Conservation (phyloP, 2,113 vertebrate genomes). For the Nanorana parkeri region DNA sequence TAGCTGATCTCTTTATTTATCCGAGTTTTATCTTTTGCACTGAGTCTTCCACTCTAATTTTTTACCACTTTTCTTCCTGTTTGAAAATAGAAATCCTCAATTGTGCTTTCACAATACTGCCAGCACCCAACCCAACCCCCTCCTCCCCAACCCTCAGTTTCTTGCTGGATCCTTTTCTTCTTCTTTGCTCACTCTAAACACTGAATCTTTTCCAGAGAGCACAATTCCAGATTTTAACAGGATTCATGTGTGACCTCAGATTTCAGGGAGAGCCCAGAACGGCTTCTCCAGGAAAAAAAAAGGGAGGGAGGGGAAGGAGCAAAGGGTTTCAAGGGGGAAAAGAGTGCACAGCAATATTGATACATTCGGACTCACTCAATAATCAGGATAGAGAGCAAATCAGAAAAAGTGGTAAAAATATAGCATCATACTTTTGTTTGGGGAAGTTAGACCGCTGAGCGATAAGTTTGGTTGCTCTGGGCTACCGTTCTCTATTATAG, state of each 20-base stretch:
- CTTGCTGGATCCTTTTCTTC: neutral
- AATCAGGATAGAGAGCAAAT: no score
- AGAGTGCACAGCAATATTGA: neutral
- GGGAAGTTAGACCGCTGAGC: no score
- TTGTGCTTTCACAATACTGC: neutral
- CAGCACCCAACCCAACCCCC: neutral
- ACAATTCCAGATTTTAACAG: conserved; percentile 51
- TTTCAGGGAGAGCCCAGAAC: conserved; percentile 35
- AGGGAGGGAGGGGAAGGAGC: neutral
- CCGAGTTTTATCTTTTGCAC: no score
- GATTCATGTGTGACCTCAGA: conserved; percentile 57
- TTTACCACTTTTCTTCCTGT: no score
- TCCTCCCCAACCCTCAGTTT: neutral
- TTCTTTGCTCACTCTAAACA: neutral
- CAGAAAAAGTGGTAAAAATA: no score
- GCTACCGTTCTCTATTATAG: no score
- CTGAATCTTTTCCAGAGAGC: conserved; percentile 44
- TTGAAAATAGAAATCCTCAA: no score
- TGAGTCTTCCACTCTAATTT: no score
- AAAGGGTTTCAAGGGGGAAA: conserved; percentile 13
- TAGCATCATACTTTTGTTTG: no score
- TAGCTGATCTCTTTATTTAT: no score
- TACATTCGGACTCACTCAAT: neutral
- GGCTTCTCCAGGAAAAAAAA: conserved; percentile 35
- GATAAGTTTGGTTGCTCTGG: no score